Base-by-base conservation (phyloP, 2,888 invertebrate species). In the Notocelia uddmanniana region DNA sequence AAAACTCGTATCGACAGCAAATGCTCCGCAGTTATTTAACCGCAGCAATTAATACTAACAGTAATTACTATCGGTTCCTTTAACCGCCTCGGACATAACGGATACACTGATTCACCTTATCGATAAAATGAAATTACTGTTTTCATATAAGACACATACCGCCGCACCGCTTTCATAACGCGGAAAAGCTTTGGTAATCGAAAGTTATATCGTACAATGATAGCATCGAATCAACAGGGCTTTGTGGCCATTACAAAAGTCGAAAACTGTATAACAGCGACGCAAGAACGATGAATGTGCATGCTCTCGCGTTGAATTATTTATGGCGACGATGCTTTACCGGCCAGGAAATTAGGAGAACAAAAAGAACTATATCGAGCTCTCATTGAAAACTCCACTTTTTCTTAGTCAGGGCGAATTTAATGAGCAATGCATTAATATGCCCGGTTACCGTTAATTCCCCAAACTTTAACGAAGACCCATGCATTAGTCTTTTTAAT, bases 281-380 rank as follows among this genome's bases (percentile, higher is more conserved):
- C 75, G 82, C 87, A 89, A 89, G 87, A 90, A 82, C 84, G 85
- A 84, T 84, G 80, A 84, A 83, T 82, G 84, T 82, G 83, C 76
- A 80, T 79, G 83, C 81, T 83, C 82, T 83, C 78, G 83, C 80
- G 83, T 86, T 93, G 92, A 92, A 92, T 92, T 87, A 93, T 93
- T 89, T 88, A 93, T 93, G 88, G 82, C 86, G 85, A 85, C 81
- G 76, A 80, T 79, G 87, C 86, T 88, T 89, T 87, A 85, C 83
- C 80, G 80, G 82, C 83, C 85, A 87, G 86, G 88, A 89, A 90
- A 91, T 92, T 90, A 88, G 86, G 82, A 77, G 83, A 82, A 88
- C 85, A 89, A 89, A 90, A 89, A 86, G 83, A 76, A 78, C 75
- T 78, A 80, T 79, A 77, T 78, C 79, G 73, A 78, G 74, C 80